Evolutionary conservation across 2,797 vertebrate genomes (phyloP).

Genomic region (Spatula versicolor): DNA sequence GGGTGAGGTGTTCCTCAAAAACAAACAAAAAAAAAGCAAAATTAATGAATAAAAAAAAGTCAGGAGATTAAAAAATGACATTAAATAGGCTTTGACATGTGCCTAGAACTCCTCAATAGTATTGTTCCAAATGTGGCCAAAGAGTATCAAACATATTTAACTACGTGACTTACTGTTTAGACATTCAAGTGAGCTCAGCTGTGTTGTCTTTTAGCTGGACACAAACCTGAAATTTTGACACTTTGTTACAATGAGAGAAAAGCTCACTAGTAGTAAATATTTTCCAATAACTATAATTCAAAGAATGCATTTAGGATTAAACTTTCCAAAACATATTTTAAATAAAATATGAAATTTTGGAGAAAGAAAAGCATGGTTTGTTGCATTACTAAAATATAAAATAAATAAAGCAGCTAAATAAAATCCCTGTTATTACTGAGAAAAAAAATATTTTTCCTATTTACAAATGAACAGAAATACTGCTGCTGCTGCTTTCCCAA

Average conservation of each 20-base stretch:
- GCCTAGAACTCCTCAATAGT: background rate
- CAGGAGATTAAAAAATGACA: background rate
- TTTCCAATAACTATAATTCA: background rate
- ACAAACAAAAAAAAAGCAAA: background rate
- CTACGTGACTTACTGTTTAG: background rate
- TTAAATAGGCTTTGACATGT: background rate
- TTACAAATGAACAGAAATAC: background rate
- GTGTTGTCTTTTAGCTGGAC: background rate
- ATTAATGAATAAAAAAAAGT: background rate
- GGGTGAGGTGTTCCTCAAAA: background rate
- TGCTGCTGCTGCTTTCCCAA: background rate
- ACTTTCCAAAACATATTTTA: background rate
- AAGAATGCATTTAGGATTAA: background rate
- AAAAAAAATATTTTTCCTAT: background rate
- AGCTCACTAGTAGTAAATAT: background rate
- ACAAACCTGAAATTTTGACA: background rate
- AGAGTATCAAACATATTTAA: background rate
- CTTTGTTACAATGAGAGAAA: background rate
- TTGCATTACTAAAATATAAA: background rate
- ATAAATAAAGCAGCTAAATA: background rate
- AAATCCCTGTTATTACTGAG: background rate
- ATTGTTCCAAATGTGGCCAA: background rate
- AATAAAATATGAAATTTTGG: background rate
- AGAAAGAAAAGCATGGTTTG: background rate
- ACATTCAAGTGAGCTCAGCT: background rate